phyloP scores from a whole-genome alignment of 2,888 invertebrate genomes.

The Gisinianus flammeolus region DNA sequence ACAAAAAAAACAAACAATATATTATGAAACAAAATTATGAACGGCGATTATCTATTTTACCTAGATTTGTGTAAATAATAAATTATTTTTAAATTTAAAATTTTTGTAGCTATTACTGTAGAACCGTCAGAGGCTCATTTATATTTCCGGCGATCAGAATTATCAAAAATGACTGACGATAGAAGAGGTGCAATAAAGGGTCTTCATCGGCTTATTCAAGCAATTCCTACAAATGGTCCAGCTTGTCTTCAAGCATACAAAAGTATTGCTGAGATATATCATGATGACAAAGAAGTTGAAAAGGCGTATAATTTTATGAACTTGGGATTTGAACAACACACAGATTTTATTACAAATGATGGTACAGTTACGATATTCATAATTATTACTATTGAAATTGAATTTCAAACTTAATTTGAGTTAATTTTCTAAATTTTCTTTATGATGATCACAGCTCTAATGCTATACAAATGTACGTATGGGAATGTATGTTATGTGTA shows the following conservation, averaged over 20 bases:
- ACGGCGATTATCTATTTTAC: neutral
- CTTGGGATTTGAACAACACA: conserved; percentile 76
- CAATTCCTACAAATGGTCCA: conserved; percentile 58
- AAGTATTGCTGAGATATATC: conserved; percentile 74
- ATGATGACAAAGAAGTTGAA: conserved; percentile 73
- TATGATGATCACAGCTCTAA: too few species aligned
- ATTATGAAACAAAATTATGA: neutral
- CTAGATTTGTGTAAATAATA: neutral
- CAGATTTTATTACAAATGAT: conserved; percentile 70
- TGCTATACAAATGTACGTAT: too few species aligned
- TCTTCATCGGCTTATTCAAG: conserved; percentile 74
- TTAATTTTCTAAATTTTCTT: neutral
- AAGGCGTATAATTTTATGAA: conserved; percentile 78
- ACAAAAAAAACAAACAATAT: conserved; percentile 6
- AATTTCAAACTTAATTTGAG: too few species aligned
- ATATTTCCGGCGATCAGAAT: conserved; percentile 74
- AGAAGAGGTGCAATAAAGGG: conserved; percentile 72
- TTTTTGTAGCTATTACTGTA: conserved; percentile 71
- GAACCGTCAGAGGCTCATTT: conserved; percentile 74
- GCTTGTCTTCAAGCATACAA: conserved; percentile 75
- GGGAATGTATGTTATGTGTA: neutral
- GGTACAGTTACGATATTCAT: too few species aligned
- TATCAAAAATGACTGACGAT: conserved; percentile 71
- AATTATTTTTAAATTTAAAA: too few species aligned
- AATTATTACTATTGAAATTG: too few species aligned